Base-by-base conservation (phyloP, 2,113 vertebrate species). In the Centropus bengalensis region DNA sequence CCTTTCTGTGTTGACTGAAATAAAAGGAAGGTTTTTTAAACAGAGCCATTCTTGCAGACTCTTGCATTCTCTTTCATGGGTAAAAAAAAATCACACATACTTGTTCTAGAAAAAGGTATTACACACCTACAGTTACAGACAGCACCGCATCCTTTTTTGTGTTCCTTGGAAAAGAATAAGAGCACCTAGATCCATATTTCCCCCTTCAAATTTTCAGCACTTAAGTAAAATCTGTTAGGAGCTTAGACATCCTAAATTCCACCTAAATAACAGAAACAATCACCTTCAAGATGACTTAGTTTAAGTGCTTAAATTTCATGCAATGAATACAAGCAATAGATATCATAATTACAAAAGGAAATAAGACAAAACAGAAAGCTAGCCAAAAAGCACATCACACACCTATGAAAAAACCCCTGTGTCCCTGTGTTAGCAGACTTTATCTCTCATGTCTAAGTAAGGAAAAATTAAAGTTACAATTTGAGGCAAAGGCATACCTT, bases 401-500 rank as follows among this genome's bases (percentile, higher is more conserved):
- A 45, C 4, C 12, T 30, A 67, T 1, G 5, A 88, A 77, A 8
- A 55, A 91, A 78, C 26, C 7, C 27, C 27, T 3, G 0, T 16
- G 28, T 14, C 10, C 66, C 38, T 76, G 15, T 12, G n/a, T 10
- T 9, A 69, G 11, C 1, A 0, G 26, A 36, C 12, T 62, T 40
- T 10, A 4, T 36, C 40, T 87, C 44, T 28, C 32, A 24, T 8
- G 30, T 1, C 1, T 24, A 54, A 0, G 0, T 21, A 73, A 69
- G 36, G 66, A 76, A 78, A 76, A 2, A 59, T 14, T 6, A 55
- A 38, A 54, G 8, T 6, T 32, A 77, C 9, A 52, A 49, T 45
- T 19, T 68, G 11, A 62, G 26, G 45, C 49, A 79, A 88, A 71
- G 10, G 51, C 96, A 77, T 98, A 99, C 99, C 99, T 99, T 99